phyloP scores from a whole-genome alignment of 2,797 vertebrate species.

The Pipistrellus pipistrellus region DNA sequence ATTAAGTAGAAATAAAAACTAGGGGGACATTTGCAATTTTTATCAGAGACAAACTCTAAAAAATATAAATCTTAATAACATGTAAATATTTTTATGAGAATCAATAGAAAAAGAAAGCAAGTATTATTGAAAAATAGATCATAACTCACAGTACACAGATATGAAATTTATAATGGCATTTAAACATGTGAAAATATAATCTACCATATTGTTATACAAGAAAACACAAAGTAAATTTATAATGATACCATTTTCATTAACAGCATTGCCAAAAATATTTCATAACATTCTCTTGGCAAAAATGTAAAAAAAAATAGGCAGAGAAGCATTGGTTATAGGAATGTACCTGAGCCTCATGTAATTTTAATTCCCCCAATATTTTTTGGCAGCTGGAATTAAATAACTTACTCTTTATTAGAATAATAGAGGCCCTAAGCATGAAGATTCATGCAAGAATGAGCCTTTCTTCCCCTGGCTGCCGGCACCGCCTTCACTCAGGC shows the following conservation, averaged over 20 bases:
- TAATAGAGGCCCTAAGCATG: neutral
- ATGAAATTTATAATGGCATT: neutral
- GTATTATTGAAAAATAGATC: neutral
- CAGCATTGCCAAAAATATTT: neutral
- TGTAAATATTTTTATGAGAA: neutral
- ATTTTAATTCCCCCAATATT: neutral
- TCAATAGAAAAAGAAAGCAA: neutral
- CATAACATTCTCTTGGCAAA: neutral
- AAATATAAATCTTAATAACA: neutral
- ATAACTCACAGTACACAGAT: neutral
- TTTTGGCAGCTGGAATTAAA: neutral
- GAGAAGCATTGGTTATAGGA: neutral
- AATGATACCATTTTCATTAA: neutral
- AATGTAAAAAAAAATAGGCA: neutral
- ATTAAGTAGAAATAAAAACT: neutral
- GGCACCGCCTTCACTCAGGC: accelerated
- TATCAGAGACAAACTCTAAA: neutral
- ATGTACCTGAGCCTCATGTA: neutral
- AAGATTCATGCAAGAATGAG: too few species aligned
- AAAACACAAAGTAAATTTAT: neutral
- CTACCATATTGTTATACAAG: neutral
- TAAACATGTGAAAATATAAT: neutral
- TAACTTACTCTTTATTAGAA: neutral
- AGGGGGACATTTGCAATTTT: neutral
- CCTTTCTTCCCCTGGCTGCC: too few species aligned